Evolutionary conservation across 2,113 vertebrate genomes (phyloP), one percentile per base, ranked within the genome.

Genomic region (Pantherophis guttatus): DNA sequence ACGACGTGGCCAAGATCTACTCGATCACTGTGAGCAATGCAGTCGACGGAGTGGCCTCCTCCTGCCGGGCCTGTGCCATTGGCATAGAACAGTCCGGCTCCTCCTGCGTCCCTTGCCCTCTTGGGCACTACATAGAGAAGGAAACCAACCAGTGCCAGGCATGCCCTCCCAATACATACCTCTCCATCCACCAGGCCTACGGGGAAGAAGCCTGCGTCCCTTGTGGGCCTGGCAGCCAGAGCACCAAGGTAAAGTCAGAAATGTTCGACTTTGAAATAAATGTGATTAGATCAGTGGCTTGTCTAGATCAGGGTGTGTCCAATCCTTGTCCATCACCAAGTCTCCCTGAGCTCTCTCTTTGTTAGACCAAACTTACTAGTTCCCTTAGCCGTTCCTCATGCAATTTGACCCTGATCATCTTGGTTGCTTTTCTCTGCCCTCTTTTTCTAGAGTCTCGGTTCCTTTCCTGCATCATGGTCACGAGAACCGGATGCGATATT

Each of bases 1-100:
- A 98, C 44, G 99, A 99, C 39, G 94, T 99, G 94, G 99, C 98
- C 24, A 98, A 98, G 95, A 99, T 99, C 96, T 99, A 98, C 98
- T 99, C 98, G 89, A 98, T 99, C 96, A 97, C 96, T 0, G 98
- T 99, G 91, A 99, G 97, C 86, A 99, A 99, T 0, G 98, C 98
- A 0, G 96, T 97, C 24, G 99, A 99, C 0, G 99, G 99, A 0
- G 98, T 98, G 0, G 98, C 99, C 0, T 99, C 99, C 0, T 96
- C 96, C 1, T 99, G 99, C 95, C 98, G 96, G 26, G 98, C 98
- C 39, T 99, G 99, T 92, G 99, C 99, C 0, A 97, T 99, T 70
- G 98, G 98, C 81, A 97, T 98, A 0, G 97, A 98, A 59, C 98
- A 97, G 90, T 98, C 97, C 0, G 98, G 98, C 93, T 99, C 99